Evolutionary conservation across 1,140 invertebrate genomes (phyloP).

Genomic region (Helicoverpa armigera): DNA sequence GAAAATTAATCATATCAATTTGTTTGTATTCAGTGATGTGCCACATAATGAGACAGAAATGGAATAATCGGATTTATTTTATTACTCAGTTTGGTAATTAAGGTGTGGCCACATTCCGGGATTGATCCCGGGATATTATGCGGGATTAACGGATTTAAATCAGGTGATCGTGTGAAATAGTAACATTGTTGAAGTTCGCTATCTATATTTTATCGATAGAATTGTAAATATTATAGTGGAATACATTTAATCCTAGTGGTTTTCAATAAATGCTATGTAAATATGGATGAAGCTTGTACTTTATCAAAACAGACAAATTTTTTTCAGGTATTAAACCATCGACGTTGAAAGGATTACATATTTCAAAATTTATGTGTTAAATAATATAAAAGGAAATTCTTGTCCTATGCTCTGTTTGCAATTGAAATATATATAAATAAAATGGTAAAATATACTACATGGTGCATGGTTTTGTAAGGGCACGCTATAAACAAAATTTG

Average conservation of each 20-base stretch:
- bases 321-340: no score
- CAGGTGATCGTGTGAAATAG: constrained; percentile 2
- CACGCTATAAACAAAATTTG: no score
- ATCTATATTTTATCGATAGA: neutral
- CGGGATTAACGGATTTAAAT: constrained; percentile 16
- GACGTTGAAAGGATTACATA: no score
- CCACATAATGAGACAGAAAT: neutral
- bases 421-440: no score
- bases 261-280: no score
- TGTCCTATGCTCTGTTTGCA: no score
- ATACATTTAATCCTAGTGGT: neutral
- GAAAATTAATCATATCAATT: constrained; percentile 8
- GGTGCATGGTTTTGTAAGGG: no score
- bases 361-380: no score
- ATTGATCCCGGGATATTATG: constrained; percentile 33
- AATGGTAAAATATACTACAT: no score
- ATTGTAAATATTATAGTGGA: neutral
- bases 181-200: constrained; percentile 5
- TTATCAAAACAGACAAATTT: no score
- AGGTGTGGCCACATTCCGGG: neutral
- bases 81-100: constrained; percentile 23
- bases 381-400: no score
- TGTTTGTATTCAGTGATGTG: constrained; percentile 12
- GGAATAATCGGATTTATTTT: constrained; percentile 31
- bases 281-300: no score